These are phyloP conservation scores for Spatula clypeata DNA, from an alignment of 2,797 vertebrate genomes.

Conservation along the genomic window DNA sequence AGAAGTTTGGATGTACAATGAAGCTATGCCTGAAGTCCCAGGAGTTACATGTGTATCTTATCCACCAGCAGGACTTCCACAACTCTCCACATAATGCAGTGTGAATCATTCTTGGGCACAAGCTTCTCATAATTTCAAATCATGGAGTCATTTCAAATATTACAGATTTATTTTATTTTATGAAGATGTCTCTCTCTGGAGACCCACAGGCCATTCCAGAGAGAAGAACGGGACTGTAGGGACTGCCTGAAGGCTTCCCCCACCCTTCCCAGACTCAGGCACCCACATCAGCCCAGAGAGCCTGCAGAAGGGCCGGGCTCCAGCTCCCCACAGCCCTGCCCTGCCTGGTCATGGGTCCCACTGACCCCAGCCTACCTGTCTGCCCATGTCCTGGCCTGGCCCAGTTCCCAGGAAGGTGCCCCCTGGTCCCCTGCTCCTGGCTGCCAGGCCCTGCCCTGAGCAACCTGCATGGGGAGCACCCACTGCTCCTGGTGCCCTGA, in stretches of 20 bases:
- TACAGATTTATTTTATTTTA: background rate
- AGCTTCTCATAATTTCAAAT: background rate
- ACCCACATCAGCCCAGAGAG: rapidly evolving
- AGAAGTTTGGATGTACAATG: background rate
- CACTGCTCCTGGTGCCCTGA: rapidly evolving
- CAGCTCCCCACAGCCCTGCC: background rate
- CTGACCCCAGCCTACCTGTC: rapidly evolving
- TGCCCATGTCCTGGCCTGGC: rapidly evolving
- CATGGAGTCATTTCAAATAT: background rate
- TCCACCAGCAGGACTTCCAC: background rate
- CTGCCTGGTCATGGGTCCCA: rapidly evolving
- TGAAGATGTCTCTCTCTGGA: background rate
- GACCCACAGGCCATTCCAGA: background rate
- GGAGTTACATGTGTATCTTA: background rate
- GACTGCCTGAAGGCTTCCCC: too few species aligned
- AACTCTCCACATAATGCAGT: background rate
- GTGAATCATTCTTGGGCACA: background rate
- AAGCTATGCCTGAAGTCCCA: background rate
- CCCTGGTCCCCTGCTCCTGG: background rate
- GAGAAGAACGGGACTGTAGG: background rate
- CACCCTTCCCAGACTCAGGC: background rate
- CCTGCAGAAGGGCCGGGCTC: rapidly evolving
- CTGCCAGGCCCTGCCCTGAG: background rate
- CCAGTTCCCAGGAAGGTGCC: background rate
- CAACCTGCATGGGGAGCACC: rapidly evolving